A percentile compares a stretch with the other conserved stretches of the same genome.
Conservation (phyloP, 1,140 invertebrate genomes). For the Macrotrachela quadricornifera region DNA sequence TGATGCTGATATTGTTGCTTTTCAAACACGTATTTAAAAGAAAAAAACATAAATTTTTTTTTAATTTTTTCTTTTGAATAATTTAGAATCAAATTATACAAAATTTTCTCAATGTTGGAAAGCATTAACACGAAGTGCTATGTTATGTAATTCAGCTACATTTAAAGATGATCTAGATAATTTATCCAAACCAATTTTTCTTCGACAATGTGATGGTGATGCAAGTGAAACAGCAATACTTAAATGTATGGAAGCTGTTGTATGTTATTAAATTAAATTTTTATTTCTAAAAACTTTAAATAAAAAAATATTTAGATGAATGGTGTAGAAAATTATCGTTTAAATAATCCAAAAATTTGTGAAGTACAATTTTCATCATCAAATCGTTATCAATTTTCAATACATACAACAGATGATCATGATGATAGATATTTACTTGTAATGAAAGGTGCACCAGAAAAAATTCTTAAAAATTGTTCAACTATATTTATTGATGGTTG, state of each 20-base stretch:
- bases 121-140: constrained; percentile 3
- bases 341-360: constrained; percentile 14
- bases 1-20: constrained; percentile 36
- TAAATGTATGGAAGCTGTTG: constrained; percentile 10
- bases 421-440: not conserved
- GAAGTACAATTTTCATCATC: constrained; percentile 30
- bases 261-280: constrained; percentile 20
- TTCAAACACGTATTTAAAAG: not conserved
- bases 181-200: not conserved
- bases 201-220: not conserved
- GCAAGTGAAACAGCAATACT: not conserved
- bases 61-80: not conserved
- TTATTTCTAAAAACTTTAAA: constrained; percentile 25
- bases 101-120: not conserved
- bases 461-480: constrained; percentile 8
- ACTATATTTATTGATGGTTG: constrained; percentile 4
- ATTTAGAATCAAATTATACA: not conserved
- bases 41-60: not conserved
- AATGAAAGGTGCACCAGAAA: constrained; percentile 10
- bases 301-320: constrained; percentile 33
- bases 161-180: not conserved
- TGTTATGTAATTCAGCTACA: constrained; percentile 2
- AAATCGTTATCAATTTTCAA: constrained; percentile 15
- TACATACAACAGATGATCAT: not conserved
- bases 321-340: constrained; percentile 12